Evolutionary conservation across 2,888 invertebrate genomes (phyloP).

Genomic region (Zeuzera pyrina): DNA sequence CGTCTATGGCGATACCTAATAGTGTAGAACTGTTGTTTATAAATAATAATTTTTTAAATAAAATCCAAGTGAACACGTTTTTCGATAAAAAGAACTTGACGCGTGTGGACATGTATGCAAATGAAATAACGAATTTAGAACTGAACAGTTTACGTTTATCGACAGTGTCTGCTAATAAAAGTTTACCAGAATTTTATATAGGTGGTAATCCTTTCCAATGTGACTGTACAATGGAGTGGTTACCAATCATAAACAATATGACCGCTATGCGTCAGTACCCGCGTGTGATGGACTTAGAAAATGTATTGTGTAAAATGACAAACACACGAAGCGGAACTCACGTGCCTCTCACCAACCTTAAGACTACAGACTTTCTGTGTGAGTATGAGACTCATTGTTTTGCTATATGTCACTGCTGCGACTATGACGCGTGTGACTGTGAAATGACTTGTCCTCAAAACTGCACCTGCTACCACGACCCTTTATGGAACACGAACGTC

Average conservation of each 20-base stretch:
- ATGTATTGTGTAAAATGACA: constrained; percentile 90
- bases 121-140: constrained; percentile 87
- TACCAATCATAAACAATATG: constrained; percentile 90
- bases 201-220: constrained; percentile 96
- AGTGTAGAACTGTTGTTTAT: constrained; percentile 91
- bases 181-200: constrained; percentile 90
- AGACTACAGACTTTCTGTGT: constrained; percentile 90
- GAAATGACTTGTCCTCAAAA: constrained; percentile 96
- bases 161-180: constrained; percentile 80
- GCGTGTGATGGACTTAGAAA: constrained; percentile 89
- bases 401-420: constrained; percentile 95
- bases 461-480: constrained; percentile 96
- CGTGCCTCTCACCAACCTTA: constrained; percentile 82
- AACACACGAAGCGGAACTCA: constrained; percentile 87
- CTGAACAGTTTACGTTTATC: constrained; percentile 85
- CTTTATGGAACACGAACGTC: constrained; percentile 93
- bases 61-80: constrained; percentile 88
- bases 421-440: constrained; percentile 96
- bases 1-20: constrained; percentile 89
- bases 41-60: constrained; percentile 89
- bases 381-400: constrained; percentile 95
- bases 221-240: constrained; percentile 97
- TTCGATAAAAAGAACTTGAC: constrained; percentile 87
- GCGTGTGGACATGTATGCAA: constrained; percentile 92
- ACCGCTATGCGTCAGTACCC: constrained; percentile 88